Conservation (phyloP, 2,797 vertebrate species). For the Choloepus didactylus region DNA sequence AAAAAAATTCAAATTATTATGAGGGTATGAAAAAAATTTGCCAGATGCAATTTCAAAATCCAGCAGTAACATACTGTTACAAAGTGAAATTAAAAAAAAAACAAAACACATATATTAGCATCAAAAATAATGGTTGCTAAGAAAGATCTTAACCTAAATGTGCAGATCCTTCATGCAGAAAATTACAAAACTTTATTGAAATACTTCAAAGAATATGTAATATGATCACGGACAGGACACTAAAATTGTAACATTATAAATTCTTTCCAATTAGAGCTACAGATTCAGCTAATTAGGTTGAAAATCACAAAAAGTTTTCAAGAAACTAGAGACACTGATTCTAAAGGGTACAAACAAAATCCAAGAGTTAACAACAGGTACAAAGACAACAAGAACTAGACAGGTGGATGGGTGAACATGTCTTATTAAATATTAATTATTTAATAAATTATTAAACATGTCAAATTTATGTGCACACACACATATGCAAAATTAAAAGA, state of each 20-base stretch:
- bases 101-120: not conserved
- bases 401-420: not conserved
- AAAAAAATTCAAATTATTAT: not conserved
- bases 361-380: not conserved
- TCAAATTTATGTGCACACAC: too few relatives aligned
- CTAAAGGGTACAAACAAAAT: too few relatives aligned
- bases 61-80: too few relatives aligned
- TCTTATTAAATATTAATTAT: too few relatives aligned
- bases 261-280: not conserved
- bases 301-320: not conserved
- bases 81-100: not conserved
- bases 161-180: not conserved
- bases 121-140: too few relatives aligned
- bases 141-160: not conserved
- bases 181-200: not conserved
- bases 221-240: not conserved
- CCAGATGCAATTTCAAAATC: not conserved
- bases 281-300: not conserved
- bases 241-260: not conserved
- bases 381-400: not conserved
- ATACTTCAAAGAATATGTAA: fast-evolving
- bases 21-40: not conserved
- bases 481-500: not conserved
- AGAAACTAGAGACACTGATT: not conserved
- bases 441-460: too few relatives aligned